Base-by-base conservation (phyloP, 2,113 vertebrate species). In the Aldabrachelys gigantea region DNA sequence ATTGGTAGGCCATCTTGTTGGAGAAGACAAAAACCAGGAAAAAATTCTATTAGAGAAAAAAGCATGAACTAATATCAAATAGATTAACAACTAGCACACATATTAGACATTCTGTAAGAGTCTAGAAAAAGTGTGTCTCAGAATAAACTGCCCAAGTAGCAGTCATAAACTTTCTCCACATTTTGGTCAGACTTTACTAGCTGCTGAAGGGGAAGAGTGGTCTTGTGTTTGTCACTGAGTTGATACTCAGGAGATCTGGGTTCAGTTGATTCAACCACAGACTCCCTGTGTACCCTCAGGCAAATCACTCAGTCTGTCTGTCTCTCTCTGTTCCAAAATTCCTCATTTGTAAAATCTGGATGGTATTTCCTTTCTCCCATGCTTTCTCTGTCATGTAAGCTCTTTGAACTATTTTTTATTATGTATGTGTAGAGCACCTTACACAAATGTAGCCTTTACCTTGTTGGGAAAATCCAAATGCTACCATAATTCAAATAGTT, bases 391-490 rank as follows among this genome's bases (percentile, higher is more conserved):
- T 44, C 21, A 11, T 44, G 44, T 25, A 41, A 41, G 38, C 19
- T 76, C 22, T 76, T 76, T 76, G 62, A 38, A 44, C n/a, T 38
- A 19, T 75, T 75, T 75, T 41, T 75, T 62, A 75, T 41, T 38
- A 75, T 24, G n/a, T 75, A 41, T 41, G 69, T 41, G 38, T 44
- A 76, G 22, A 76, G 72, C 38, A 44, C 41, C 75, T 78, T 44
- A 25, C 44, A 27, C 13, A 78, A 72, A 25, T 47, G 24, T 41
- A 78, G 24, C 25, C 12, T 47, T 78, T 47, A 29, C 22, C 75
- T 44, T 47, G 12, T 44, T 78, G 13, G 75, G 25, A 5, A 41
- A 41, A 47, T 44, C 0, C 0, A 38, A 41, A 41, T 31, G 1
- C 31, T 1, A 50, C 81, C 79, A 82, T 57, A 9, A 9, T 0